Base-by-base conservation (phyloP, 2,797 vertebrate genomes). In the Epinephelus malabaricus region DNA sequence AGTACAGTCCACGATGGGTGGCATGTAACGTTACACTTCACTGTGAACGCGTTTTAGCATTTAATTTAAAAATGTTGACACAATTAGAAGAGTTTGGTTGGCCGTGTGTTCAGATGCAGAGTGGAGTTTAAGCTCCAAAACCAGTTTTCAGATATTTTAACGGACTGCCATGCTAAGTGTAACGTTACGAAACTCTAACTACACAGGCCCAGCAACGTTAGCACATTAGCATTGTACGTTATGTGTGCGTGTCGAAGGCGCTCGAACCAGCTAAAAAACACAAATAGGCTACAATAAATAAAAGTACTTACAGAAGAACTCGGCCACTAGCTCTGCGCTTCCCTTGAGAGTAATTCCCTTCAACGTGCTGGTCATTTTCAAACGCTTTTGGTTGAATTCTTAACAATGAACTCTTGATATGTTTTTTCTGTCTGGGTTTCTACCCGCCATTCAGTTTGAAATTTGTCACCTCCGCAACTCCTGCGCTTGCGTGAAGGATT, bases 311-410 rank as follows among this genome's bases (percentile, higher is more conserved):
- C 98, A 97, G 87, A 99, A 99, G 50, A 99, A 99, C 85, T 99
- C 97, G 0, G 98, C 96, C 15, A 98, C 97, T 1, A 97, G 93
- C 47, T 98, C 97, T 0, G 98, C 95, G 80, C 98, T 99, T 13
- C 97, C 97, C 49, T 97, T 97, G 23, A 98, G 92, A 0, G 97
- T 98, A 55, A 99, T 99, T 0, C 97, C 97, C 55, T 95, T 94
- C 61, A 95, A 3, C 0, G 95, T 95, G 77, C 95, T 95, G 0
- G 94, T 93, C 96, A 96, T 96, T 30, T 84, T 93, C 50, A 2
- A 1, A 2, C 15, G 6, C 9, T 38, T 54, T 53, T 19, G 0
- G 0, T 23, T 0, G 8, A 27, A 21, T 43, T 15, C 17, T 30
- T 19, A 1, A 61, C 15, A 67, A 23, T 3, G 13, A 58, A 51